These are phyloP conservation scores for Cebus imitator DNA, from an alignment of 2,113 vertebrate species.

Conservation along the genomic window DNA sequence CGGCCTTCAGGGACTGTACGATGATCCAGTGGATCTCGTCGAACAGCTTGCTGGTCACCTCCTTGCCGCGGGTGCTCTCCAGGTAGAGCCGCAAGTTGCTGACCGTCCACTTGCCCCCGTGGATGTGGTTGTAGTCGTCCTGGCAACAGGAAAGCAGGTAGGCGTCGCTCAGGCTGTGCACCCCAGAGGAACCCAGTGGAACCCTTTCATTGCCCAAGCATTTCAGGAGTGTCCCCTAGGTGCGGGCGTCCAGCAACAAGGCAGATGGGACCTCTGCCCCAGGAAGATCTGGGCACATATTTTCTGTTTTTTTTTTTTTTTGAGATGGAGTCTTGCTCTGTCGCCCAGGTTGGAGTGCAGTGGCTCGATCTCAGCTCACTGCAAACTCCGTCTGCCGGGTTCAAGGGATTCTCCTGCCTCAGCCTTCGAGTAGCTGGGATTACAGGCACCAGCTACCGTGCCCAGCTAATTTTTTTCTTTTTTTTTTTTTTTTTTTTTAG, in stretches of 20 bases:
- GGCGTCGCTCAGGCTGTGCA: background rate
- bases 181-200: background rate
- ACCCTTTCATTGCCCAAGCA: rapidly evolving
- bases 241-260: rapidly evolving
- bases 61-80: constrained; percentile 96
- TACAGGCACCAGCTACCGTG: no score
- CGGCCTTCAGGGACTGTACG: constrained; percentile 97
- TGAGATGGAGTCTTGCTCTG: no score
- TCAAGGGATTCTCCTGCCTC: no score
- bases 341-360: no score
- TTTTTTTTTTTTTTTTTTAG: no score
- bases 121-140: constrained; percentile 99
- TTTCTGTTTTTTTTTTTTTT: no score
- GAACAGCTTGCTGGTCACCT: constrained; percentile 95
- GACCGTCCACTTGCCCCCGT: constrained; percentile 98
- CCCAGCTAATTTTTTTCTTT: no score
- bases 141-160: constrained; percentile 35
- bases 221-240: background rate
- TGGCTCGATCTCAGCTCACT: no score
- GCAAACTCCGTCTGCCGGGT: no score
- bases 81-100: constrained; percentile 95
- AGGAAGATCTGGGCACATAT: background rate
- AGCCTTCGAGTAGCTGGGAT: no score
- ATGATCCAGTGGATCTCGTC: constrained; percentile 99
- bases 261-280: background rate